Base-by-base conservation (phyloP, 1,140 invertebrate genomes). In the Papilio aristodemus region DNA sequence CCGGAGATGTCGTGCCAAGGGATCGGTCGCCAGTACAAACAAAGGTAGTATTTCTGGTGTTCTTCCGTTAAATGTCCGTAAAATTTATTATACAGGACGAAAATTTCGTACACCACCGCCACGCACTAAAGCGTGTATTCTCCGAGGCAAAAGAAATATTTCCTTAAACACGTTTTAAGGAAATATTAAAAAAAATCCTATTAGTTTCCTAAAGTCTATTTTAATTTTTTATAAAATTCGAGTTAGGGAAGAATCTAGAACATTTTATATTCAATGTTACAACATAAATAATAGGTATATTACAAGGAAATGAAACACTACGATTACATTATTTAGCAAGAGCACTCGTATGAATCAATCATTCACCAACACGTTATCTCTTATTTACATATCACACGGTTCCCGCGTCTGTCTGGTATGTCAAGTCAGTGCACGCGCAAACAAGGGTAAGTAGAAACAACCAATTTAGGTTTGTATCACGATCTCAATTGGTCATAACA, bases 331-430 rank as follows among this genome's bases (percentile, higher is more conserved):
- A n/a, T n/a, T n/a, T 50, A 22, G 46, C 8, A 6, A 50, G 19
- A 22, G 41, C 17, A 39, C 38, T 39, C 38, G 19, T 4, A 25
- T 50, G 46, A 50, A 50, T 50, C 46, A 50, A 22, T 22, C 46
- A 50, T 50, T 50, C 46, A 50, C 17, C 43, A 19, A 46, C 43
- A 50, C 46, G 17, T 50, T 50, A 50, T 50, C 17, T 50, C 7
- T 3, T 19, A 22, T 50, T 50, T 50, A 50, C 46, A 50, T 22
- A 50, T 50, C 46, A 50, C 19, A 22, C 43, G 43, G 9, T 50
- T 14, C 38, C 11, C 7, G 41, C 41, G 5, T 2, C 41, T 14
- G 41, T 46, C 9, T 50, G 46, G 5, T 13, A 50, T 32, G 27
- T 19, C 19, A 17, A 22, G 19, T 50, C 46, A 25, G 19, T 50